Evolutionary conservation across 2,888 invertebrate genomes (phyloP).

Genomic region (Tiliacea aurago): DNA sequence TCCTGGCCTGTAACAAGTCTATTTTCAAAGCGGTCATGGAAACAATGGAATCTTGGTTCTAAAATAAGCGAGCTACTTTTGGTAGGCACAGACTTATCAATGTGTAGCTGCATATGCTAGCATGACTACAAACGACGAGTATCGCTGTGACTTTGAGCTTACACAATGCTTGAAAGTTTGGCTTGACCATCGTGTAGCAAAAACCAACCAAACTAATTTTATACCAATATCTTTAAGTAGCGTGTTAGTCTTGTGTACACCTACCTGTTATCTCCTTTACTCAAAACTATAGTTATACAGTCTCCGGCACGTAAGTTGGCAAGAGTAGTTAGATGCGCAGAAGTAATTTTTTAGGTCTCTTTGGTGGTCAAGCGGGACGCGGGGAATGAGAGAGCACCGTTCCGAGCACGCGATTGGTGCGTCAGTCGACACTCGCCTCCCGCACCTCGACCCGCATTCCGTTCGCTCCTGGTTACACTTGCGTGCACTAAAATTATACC

Average conservation of each 20-base stretch:
- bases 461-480: too few relatives aligned
- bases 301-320: too few relatives aligned
- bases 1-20: not conserved
- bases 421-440: too few relatives aligned
- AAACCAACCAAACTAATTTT: not conserved
- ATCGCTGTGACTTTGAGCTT: not conserved
- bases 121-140: not conserved
- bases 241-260: not conserved
- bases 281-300: too few relatives aligned
- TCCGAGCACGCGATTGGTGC: too few relatives aligned
- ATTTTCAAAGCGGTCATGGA: not conserved
- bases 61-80: not conserved
- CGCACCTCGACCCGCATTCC: too few relatives aligned
- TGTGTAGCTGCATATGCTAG: not conserved
- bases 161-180: not conserved
- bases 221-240: not conserved
- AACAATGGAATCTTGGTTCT: not conserved
- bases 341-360: too few relatives aligned
- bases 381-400: too few relatives aligned
- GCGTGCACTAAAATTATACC: too few relatives aligned
- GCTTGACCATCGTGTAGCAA: not conserved
- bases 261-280: not conserved
- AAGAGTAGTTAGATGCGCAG: too few relatives aligned
- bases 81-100: not conserved
- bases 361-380: too few relatives aligned